Evolutionary conservation across 2,797 vertebrate genomes (phyloP).

Genomic region (Girardinus metallicus): DNA sequence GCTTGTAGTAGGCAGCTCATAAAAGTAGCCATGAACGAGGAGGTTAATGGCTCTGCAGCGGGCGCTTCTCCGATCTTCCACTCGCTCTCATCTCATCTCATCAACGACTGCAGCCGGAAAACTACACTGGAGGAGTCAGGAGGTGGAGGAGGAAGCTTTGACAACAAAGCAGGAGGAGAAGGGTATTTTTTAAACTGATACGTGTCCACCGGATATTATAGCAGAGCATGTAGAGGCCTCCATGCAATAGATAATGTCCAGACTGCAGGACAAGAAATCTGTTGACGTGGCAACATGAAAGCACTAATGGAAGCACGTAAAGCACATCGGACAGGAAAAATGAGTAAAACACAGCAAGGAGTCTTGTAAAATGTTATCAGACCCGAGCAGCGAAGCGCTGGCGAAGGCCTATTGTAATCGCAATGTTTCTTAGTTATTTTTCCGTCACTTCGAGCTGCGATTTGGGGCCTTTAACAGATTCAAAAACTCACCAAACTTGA

Average conservation of each 20-base stretch:
- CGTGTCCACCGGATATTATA: constrained; percentile 12
- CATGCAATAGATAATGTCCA: constrained; percentile 15
- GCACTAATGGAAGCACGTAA: constrained; percentile 19
- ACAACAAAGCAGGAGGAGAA: constrained; percentile 31
- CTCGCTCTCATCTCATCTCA: constrained; percentile 32
- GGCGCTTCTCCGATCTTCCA: constrained; percentile 52
- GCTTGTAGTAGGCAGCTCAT: constrained; percentile 41
- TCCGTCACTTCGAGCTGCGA: too few relatives aligned
- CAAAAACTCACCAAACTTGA: too few relatives aligned
- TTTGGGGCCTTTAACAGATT: too few relatives aligned
- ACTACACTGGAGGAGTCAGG: constrained; percentile 32
- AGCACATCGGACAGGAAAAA: neutral
- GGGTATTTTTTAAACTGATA: constrained; percentile 18
- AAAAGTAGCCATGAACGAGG: constrained; percentile 49
- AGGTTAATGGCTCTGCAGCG: constrained; percentile 69
- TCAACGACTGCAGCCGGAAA: constrained; percentile 34
- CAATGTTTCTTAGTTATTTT: too few relatives aligned
- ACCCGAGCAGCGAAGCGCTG: too few relatives aligned
- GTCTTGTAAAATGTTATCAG: constrained; percentile 33
- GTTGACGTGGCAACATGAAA: constrained; percentile 8
- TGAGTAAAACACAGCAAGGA: neutral
- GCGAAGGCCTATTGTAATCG: too few relatives aligned
- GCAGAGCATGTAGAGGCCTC: constrained; percentile 11
- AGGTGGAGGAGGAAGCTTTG: constrained; percentile 21
- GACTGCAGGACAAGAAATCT: constrained; percentile 12